phyloP scores from a whole-genome alignment of 2,113 vertebrate species.

The Microcebus ravelobensis region DNA sequence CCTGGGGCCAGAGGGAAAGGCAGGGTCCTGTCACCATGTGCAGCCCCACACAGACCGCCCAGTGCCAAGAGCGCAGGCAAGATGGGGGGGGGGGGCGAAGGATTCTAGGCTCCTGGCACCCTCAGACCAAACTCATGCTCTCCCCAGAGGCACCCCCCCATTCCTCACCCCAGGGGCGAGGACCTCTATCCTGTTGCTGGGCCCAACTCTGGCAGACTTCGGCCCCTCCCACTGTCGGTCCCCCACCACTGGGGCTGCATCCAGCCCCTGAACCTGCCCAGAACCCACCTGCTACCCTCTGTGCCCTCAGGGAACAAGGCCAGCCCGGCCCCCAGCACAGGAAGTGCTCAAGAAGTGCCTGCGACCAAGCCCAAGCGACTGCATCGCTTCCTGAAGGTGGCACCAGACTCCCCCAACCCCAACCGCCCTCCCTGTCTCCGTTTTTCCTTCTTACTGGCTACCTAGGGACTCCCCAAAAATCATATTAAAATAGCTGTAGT shows the following conservation, averaged over 20 bases:
- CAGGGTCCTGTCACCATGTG: neutral
- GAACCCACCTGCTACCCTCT: neutral
- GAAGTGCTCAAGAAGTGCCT: neutral
- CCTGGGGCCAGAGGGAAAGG: neutral
- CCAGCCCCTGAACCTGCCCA: neutral
- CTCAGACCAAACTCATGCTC: too few relatives aligned
- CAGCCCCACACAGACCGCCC: neutral
- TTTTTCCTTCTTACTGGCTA: neutral
- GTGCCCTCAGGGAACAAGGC: neutral
- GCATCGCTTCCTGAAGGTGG: neutral
- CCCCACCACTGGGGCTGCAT: neutral
- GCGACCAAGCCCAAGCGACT: neutral
- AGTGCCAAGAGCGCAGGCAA: neutral
- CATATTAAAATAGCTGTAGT: neutral
- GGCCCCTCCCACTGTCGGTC: too few relatives aligned
- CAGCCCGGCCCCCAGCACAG: accelerated
- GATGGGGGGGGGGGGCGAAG: neutral
- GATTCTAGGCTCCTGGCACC: neutral
- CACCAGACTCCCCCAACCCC: neutral
- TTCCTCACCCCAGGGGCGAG: neutral
- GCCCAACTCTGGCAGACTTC: neutral
- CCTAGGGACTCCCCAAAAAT: neutral
- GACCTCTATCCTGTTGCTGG: neutral
- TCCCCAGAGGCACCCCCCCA: neutral
- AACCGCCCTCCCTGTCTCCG: neutral